Percentiles rank a stretch among this genome's conserved stretches.
Conservation (phyloP, 2,797 vertebrate genomes). For the Argya squamiceps region DNA sequence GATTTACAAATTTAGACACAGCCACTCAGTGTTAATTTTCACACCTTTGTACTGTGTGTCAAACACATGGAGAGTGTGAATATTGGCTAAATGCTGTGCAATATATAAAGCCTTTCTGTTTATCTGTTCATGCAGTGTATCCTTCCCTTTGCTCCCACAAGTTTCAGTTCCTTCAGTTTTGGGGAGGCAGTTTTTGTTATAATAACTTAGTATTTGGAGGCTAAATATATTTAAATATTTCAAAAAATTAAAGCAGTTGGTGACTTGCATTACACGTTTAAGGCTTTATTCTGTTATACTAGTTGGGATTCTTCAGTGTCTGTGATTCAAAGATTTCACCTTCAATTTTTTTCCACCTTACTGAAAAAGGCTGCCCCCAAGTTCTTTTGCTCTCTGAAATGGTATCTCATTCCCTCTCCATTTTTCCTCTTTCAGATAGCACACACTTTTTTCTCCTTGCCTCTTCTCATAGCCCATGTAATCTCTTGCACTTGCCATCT, state of each 20-base stretch:
- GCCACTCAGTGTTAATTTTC: not conserved
- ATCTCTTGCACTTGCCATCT: not conserved
- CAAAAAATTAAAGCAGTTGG: not conserved
- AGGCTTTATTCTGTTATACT: not conserved
- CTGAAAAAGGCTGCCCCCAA: not conserved
- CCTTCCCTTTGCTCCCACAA: not conserved
- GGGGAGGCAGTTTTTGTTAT: not conserved
- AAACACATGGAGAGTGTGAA: not conserved
- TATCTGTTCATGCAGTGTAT: not conserved
- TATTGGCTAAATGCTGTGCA: not conserved
- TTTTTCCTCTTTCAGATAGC: not conserved
- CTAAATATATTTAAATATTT: not conserved
- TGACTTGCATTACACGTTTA: not conserved
- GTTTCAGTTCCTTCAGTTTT: not conserved
- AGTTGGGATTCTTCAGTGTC: not conserved
- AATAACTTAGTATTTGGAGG: not conserved
- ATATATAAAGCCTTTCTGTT: not conserved
- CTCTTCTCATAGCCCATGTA: not conserved
- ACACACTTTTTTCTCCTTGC: not conserved
- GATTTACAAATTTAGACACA: not conserved
- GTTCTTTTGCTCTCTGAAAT: not conserved
- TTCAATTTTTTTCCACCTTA: not conserved
- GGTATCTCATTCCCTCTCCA: not conserved
- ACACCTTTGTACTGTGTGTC: not conserved
- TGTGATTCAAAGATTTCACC: not conserved